phyloP scores from a whole-genome alignment of 2,888 invertebrate species.

The Agrochola circellaris region DNA sequence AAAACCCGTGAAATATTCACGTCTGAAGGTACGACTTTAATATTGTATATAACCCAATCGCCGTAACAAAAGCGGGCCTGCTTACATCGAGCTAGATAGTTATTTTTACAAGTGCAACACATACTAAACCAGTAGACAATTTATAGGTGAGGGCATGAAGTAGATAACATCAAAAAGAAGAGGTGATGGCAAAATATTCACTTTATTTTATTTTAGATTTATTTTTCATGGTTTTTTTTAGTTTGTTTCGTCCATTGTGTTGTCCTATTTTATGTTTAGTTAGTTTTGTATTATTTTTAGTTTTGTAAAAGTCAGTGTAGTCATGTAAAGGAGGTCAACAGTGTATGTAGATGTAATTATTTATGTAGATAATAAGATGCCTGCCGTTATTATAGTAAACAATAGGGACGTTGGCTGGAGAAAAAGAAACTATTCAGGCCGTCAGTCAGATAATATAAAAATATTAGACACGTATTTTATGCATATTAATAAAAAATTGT shows the following conservation, averaged over 20 bases:
- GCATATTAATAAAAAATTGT: no score
- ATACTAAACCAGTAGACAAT: conserved; percentile 6
- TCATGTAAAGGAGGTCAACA: background rate
- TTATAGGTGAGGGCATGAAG: conserved; percentile 39
- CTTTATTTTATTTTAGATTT: conserved; percentile 17
- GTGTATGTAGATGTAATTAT: conserved; percentile 6
- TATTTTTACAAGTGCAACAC: conserved; percentile 59
- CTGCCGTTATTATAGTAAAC: background rate
- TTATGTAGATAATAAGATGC: conserved; percentile 8
- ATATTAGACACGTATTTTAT: no score
- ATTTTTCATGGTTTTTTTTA: conserved; percentile 21
- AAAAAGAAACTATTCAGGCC: no score
- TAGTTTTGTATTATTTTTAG: conserved; percentile 20
- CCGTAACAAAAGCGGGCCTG: no score
- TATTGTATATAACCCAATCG: no score
- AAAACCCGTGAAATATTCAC: no score
- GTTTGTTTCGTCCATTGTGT: conserved; percentile 44
- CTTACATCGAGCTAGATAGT: background rate
- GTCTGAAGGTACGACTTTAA: no score
- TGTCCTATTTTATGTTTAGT: conserved; percentile 51
- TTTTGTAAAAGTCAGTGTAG: background rate
- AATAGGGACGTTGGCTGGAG: no score
- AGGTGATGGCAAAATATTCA: conserved; percentile 50
- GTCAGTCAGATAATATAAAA: no score
- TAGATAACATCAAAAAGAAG: conserved; percentile 29